These are phyloP conservation scores for Brachypodius melanocephalos DNA, from an alignment of 2,113 vertebrate species.

Conservation along the genomic window DNA sequence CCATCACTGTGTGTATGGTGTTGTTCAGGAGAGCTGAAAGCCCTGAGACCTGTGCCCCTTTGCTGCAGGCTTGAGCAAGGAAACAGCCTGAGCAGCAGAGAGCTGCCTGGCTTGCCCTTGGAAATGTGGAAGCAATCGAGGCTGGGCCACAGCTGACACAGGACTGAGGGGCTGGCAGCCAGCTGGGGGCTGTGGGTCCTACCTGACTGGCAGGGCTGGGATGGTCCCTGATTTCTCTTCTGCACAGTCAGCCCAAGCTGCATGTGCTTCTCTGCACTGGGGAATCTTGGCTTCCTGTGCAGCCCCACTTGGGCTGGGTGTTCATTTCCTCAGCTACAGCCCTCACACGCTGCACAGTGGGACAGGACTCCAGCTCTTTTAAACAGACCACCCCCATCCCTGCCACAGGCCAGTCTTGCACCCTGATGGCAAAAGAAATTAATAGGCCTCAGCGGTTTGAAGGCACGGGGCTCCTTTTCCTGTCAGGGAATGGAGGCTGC, in stretches of 20 bases:
- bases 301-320: neutral
- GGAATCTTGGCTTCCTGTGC: neutral
- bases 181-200: neutral
- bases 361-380: neutral
- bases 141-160: neutral
- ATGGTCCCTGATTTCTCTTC: neutral
- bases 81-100: neutral
- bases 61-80: neutral
- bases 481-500: neutral
- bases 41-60: neutral
- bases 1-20: neutral
- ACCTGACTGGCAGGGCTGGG: fast-evolving
- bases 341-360: neutral
- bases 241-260: neutral
- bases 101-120: neutral
- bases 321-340: neutral
- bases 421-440: neutral
- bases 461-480: neutral
- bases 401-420: neutral
- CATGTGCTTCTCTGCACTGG: neutral
- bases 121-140: neutral
- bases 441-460: neutral
- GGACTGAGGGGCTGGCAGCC: neutral
- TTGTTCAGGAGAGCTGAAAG: neutral
- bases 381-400: neutral